These are phyloP conservation scores for Athetis lepigone DNA, from an alignment of 2,888 invertebrate genomes.

Conservation along the genomic window DNA sequence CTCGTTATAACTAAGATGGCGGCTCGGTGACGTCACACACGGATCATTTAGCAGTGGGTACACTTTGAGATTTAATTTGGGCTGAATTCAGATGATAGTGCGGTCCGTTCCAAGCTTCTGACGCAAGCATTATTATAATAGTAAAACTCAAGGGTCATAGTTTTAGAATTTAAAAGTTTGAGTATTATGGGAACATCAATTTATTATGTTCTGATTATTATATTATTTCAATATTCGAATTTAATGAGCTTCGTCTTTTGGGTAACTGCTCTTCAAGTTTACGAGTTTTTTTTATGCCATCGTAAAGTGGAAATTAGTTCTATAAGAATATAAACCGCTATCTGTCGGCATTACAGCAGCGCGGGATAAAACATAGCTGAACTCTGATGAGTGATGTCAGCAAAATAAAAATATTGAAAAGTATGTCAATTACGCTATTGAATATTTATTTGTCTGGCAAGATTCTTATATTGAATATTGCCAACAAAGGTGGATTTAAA, in stretches of 20 bases:
- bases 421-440: constrained; percentile 38
- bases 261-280: neutral
- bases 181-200: constrained; percentile 3
- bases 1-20: constrained; percentile 43
- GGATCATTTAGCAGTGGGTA: constrained; percentile 20
- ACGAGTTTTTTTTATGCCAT: neutral
- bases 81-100: constrained; percentile 15
- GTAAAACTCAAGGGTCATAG: constrained; percentile 23
- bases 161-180: constrained; percentile 13
- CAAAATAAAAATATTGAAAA: constrained; percentile 8
- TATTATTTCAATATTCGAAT: constrained; percentile 11
- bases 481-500: constrained; percentile 5
- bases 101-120: constrained; percentile 31
- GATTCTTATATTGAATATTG: constrained; percentile 23
- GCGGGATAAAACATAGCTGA: constrained; percentile 4
- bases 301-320: neutral
- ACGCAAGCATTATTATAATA: constrained; percentile 37
- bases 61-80: constrained; percentile 19
- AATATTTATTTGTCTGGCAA: constrained; percentile 23
- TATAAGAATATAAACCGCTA: neutral
- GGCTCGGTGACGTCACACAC: constrained; percentile 31
- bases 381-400: neutral
- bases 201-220: constrained; percentile 7
- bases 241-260: neutral
- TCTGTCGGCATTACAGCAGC: neutral